phyloP scores from a whole-genome alignment of 2,888 invertebrate genomes.

The Lagria hirta region DNA sequence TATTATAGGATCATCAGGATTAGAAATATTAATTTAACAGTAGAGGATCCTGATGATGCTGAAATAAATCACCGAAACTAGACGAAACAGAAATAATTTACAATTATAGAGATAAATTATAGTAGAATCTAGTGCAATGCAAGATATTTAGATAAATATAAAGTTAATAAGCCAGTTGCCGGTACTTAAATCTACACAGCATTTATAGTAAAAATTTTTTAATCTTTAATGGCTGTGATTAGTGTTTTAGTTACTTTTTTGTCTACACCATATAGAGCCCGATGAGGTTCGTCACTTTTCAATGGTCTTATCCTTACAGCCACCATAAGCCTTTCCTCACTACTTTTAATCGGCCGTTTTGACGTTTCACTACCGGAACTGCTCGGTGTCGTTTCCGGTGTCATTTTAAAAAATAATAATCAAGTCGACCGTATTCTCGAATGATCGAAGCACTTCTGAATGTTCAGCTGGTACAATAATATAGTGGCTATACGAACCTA shows the following conservation, averaged over 20 bases:
- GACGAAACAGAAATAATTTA: not conserved
- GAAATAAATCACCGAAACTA: no score
- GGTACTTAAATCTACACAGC: conserved; percentile 6
- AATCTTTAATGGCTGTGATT: no score
- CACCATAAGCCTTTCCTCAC: conserved; percentile 61
- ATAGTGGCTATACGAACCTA: conserved; percentile 5
- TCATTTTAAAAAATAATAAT: conserved; percentile 7
- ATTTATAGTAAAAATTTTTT: no score
- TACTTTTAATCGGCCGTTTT: conserved; percentile 43
- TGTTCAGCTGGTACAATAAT: not conserved
- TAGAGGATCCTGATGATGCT: no score
- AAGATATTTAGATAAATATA: no score
- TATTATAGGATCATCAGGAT: no score
- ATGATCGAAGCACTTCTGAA: conserved; percentile 7
- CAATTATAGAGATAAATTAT: not conserved
- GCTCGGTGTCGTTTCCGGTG: conserved; percentile 43
- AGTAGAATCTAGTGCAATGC: not conserved
- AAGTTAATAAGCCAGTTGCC: not conserved
- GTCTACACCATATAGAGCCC: conserved; percentile 75
- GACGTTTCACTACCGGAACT: conserved; percentile 52
- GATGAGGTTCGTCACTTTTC: conserved; percentile 71
- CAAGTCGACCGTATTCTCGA: not conserved
- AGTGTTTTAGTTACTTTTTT: conserved; percentile 63
- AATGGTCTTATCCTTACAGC: conserved; percentile 88
- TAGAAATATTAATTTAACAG: not conserved